phyloP scores from a whole-genome alignment of 2,797 vertebrate species.

The Pelochelys cantorii region DNA sequence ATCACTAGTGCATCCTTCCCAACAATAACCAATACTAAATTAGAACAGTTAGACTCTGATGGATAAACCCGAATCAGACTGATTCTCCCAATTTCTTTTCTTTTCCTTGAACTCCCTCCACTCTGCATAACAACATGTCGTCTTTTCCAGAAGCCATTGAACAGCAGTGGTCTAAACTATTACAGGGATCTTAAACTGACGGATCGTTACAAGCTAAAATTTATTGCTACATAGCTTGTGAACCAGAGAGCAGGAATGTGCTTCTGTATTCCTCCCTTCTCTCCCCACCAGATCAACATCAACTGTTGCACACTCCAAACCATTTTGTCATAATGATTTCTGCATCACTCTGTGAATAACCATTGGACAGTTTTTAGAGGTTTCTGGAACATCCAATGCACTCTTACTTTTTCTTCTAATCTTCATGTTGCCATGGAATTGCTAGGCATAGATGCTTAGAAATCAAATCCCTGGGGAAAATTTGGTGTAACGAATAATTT shows the following conservation, averaged over 20 bases:
- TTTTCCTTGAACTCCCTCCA: not conserved
- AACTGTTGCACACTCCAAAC: not conserved
- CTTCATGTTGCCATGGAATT: not conserved
- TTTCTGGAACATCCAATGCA: slow-evolving; percentile 44
- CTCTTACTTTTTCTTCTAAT: slow-evolving; percentile 27
- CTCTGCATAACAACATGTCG: not conserved
- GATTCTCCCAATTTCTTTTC: not conserved
- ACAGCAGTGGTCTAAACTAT: slow-evolving; percentile 54
- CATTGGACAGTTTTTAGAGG: slow-evolving; percentile 1
- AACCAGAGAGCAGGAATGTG: slow-evolving; percentile 30
- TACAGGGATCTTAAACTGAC: slow-evolving; percentile 67
- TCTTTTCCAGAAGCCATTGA: slow-evolving; percentile 58
- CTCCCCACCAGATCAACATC: not conserved
- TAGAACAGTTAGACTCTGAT: slow-evolving; percentile 14
- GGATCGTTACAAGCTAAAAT: slow-evolving; percentile 67
- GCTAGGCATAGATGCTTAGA: slow-evolving; percentile 39
- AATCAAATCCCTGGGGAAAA: slow-evolving; percentile 56
- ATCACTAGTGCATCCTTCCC: slow-evolving; percentile 3
- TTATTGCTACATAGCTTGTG: slow-evolving; percentile 67
- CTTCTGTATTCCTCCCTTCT: not conserved
- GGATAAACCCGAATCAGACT: slow-evolving; percentile 18
- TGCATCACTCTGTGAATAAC: slow-evolving; percentile 10
- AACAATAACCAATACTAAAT: not conserved
- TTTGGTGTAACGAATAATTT: not conserved
- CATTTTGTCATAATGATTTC: slow-evolving; percentile 37